These are phyloP conservation scores for Meloidogyne exigua DNA, from an alignment of 1,140 invertebrate species.

Conservation along the genomic window DNA sequence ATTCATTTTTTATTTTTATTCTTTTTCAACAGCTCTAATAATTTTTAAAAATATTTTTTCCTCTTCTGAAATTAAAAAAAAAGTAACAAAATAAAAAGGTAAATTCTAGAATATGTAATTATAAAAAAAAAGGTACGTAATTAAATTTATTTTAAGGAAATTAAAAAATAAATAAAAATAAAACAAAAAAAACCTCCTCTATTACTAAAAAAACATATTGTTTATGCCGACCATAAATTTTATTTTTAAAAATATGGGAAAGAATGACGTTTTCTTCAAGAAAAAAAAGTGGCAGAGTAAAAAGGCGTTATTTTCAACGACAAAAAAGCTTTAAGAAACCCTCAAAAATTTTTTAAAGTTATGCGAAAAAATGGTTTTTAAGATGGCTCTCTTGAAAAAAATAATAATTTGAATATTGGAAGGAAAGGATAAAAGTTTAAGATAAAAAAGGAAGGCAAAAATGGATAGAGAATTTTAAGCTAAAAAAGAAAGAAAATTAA, in stretches of 20 bases:
- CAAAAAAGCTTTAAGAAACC: neutral
- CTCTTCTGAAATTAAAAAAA: neutral
- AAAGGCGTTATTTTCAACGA: neutral
- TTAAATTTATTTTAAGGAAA: too few relatives aligned
- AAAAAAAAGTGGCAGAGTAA: neutral
- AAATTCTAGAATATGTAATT: too few relatives aligned
- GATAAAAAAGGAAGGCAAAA: neutral
- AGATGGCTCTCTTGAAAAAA: neutral
- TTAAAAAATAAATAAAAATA: too few relatives aligned
- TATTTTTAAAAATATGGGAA: neutral
- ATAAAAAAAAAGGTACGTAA: too few relatives aligned
- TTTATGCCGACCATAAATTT: neutral
- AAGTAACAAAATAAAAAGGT: neutral
- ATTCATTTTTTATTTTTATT: conserved; percentile 2
- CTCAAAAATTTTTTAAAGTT: neutral
- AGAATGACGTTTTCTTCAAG: neutral
- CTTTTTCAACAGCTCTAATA: neutral
- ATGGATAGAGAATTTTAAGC: too few relatives aligned
- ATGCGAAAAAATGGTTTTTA: neutral
- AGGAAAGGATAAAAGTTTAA: neutral
- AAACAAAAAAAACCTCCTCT: too few relatives aligned
- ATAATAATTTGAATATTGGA: neutral
- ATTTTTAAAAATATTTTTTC: neutral
- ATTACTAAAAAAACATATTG: too few relatives aligned
- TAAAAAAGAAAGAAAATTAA: neutral